Base-by-base conservation (phyloP, 2,888 invertebrate genomes). In the Ferdinandea cuprea region DNA sequence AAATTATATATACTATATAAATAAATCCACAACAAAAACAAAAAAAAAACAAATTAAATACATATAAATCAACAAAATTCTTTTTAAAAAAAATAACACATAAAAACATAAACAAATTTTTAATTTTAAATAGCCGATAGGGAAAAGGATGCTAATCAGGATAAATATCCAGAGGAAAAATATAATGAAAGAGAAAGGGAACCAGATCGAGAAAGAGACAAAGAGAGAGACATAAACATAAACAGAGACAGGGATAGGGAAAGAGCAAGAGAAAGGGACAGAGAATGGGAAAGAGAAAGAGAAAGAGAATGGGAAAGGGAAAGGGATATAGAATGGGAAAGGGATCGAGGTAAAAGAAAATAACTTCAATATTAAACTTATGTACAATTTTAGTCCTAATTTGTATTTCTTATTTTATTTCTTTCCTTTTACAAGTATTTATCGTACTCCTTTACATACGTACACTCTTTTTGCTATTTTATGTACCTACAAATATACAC, bases 161-260 rank as follows among this genome's bases (percentile, higher is more conserved):
- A 83, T 68, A 83, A 77, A 69, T 59, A 52, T 21, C 73, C 32
- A 76, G 65, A 74, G 30, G 74, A 78, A 52, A 85, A 79, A 66
- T 72, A 68, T 73, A 81, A 73, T 73, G 77, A 81, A 25, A 81
- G 65, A 63, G 85, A 85, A 58, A 68, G 66, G 46, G 69, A 69
- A 28, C 48, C 40, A 68, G 63, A 61, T 19, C 73, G 13, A 92
- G 95, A 95, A 90, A 90, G 92, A 86, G 93, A 94, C 91, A 90
- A 92, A 85, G 93, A 95, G 89, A 93, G 95, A 94, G 95, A 95
- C 94, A 94, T 93, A 87, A 89, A 88, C 17, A 88, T 88, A 50
- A 87, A 87, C 58, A 86, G 86, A 76, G 86, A 87, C 56, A 85
- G 87, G 19, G 89, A 89, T 15, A 87, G 86, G 35, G 88, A 88